phyloP scores from a whole-genome alignment of 2,888 invertebrate genomes.

The Ennomos quercinarius region DNA sequence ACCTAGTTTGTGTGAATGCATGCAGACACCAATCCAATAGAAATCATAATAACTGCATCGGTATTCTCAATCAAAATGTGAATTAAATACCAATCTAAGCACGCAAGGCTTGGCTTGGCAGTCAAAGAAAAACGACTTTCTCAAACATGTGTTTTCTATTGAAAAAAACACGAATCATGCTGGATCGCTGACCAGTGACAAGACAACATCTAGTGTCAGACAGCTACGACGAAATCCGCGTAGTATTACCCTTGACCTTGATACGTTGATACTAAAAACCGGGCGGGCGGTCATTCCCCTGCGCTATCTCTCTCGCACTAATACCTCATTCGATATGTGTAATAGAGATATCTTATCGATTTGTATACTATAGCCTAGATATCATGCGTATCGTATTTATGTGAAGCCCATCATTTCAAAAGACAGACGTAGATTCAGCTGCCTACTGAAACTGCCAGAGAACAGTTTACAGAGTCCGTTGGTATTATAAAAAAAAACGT shows the following conservation, averaged over 20 bases:
- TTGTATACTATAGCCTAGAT: too few species aligned
- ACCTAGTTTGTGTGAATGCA: too few species aligned
- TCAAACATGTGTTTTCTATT: conserved; percentile 11
- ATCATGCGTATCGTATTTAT: too few species aligned
- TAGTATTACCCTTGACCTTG: conserved; percentile 55
- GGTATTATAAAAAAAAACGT: too few species aligned
- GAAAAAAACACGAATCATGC: conserved; percentile 11
- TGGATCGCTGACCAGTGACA: conserved; percentile 9
- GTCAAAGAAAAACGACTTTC: conserved; percentile 20
- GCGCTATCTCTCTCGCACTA: conserved; percentile 49
- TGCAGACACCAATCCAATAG: too few species aligned
- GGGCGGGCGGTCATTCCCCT: conserved; percentile 56
- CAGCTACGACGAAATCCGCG: conserved; percentile 28
- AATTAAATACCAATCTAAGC: conserved; percentile 20
- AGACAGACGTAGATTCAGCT: too few species aligned
- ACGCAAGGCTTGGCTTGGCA: conserved; percentile 25
- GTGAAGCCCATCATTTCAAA: too few species aligned
- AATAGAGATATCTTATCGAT: conserved; percentile 38
- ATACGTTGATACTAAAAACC: conserved; percentile 50
- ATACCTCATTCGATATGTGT: conserved; percentile 39
- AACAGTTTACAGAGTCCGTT: too few species aligned
- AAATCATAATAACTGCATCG: conserved; percentile 16
- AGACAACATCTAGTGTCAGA: conserved; percentile 1
- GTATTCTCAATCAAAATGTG: conserved; percentile 22
- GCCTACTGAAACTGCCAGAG: too few species aligned